Conservation (phyloP, 1,140 invertebrate genomes). For the Pogonognathellus flavescens region DNA sequence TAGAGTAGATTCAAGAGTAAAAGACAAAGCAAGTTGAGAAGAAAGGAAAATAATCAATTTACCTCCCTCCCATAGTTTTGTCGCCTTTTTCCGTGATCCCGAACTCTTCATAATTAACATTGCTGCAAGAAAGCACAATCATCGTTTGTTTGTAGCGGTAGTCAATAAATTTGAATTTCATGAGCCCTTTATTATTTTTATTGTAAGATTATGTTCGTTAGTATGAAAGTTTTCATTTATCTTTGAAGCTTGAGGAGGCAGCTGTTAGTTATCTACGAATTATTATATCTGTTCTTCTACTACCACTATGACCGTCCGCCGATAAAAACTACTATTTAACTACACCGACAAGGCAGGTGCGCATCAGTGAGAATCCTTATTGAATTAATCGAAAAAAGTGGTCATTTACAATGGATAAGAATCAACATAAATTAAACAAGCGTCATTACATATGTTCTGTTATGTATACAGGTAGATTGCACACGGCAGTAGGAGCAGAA, state of each 20-base stretch:
- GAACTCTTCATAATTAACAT: constrained; percentile 66
- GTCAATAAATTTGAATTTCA: constrained; percentile 7
- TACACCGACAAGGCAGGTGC: constrained; percentile 19
- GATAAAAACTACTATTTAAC: constrained; percentile 14
- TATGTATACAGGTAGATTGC: neutral
- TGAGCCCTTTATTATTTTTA: constrained; percentile 43
- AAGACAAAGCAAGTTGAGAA: neutral
- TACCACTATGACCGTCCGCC: neutral
- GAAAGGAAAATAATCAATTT: constrained; percentile 13
- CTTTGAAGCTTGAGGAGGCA: constrained; percentile 32
- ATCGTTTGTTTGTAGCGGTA: neutral
- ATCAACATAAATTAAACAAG: constrained; percentile 40
- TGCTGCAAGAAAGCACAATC: constrained; percentile 53
- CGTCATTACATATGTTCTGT: constrained; percentile 19
- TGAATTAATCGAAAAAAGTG: constrained; percentile 43
- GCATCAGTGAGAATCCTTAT: constrained; percentile 45
- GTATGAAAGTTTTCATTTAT: constrained; percentile 47
- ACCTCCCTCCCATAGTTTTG: constrained; percentile 53
- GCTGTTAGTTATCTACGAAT: neutral
- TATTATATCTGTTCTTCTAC: constrained; percentile 3
- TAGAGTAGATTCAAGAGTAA: too few species aligned
- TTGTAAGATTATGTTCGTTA: constrained; percentile 21
- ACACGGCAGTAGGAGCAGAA: neutral
- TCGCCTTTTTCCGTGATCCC: constrained; percentile 60
- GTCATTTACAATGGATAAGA: constrained; percentile 34